Base-by-base conservation (phyloP, 1,140 invertebrate genomes). In the Vanessa atalanta region DNA sequence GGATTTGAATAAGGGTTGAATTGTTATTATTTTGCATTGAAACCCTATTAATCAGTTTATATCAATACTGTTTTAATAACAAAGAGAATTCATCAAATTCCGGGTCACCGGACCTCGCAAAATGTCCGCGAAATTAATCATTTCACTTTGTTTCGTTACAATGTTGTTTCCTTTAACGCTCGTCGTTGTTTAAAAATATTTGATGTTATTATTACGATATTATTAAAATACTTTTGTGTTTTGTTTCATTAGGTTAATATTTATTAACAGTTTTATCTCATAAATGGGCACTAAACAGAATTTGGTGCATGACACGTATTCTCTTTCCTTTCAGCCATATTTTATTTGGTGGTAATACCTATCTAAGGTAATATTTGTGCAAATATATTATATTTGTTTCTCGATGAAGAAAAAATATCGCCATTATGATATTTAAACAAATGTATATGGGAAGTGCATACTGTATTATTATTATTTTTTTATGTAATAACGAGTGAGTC, bases 61-160 rank as follows among this genome's bases (percentile, higher is more conserved):
- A 37, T 61, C 31, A 31, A 61, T 61, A 37, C 26, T 61, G 57
- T 15, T 57, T 26, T 53, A 53, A 26, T 37, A 61, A 61, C 57
- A 61, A 61, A 61, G 57, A 37, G 57, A 20, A 23, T 57, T 23
- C 20, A 23, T 57, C 20, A n/a, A 37, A 61, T 61, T 31, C 4
- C 16, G 26, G 57, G 26, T 15, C 57, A 61, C 13, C 16, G 57
- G 57, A 61, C 15, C 57, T 37, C 57, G 26, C 13, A 37, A n/a
- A 14, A 61, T 23, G 57, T 37, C 26, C 31, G 23, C 9, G 57
- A 61, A 26, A 61, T 61, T 61, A 61, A 61, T 61, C 31, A 15
- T 61, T 61, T 37, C 14, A 61, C 57, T 15, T 61, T 61, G 57
- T 61, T 37, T 16, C 26, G 26, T 31, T 31, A 31, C 26, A 31